phyloP scores from a whole-genome alignment of 2,888 invertebrate genomes.

The Zygaena filipendulae region DNA sequence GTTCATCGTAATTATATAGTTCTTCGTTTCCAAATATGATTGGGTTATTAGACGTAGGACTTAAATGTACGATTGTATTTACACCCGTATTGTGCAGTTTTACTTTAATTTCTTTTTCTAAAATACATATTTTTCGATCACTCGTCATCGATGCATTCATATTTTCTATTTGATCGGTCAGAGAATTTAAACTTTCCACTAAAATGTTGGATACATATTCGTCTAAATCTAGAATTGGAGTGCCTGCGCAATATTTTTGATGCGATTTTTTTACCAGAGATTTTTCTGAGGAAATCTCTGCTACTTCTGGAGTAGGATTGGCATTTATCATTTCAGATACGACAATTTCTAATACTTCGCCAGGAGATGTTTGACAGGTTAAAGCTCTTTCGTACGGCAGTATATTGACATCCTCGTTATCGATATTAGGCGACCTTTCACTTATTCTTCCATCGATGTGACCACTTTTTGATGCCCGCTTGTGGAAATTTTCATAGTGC shows the following conservation, averaged over 20 bases:
- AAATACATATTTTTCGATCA: conserved; percentile 46
- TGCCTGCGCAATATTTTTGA: conserved; percentile 13
- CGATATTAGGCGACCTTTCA: conserved; percentile 23
- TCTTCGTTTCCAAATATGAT: conserved; percentile 61
- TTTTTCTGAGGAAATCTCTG: conserved; percentile 15
- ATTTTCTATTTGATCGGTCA: conserved; percentile 53
- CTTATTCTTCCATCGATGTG: conserved; percentile 27
- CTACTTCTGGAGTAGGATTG: conserved; percentile 18
- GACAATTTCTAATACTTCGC: conserved; percentile 51
- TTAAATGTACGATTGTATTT: conserved; percentile 57
- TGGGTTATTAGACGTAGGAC: conserved; percentile 57
- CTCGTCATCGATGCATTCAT: conserved; percentile 47
- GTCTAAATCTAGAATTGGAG: conserved; percentile 44
- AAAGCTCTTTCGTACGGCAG: conserved; percentile 28
- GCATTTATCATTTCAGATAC: conserved; percentile 47
- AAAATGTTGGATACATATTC: conserved; percentile 62
- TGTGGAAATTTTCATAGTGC: conserved; percentile 7
- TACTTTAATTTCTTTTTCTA: conserved; percentile 63
- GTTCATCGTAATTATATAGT: conserved; percentile 32
- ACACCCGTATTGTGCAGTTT: conserved; percentile 58
- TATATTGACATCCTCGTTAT: conserved; percentile 27
- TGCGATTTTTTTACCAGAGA: conserved; percentile 12
- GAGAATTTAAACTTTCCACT: conserved; percentile 59
- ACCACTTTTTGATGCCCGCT: conserved; percentile 17
- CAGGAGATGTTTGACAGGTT: conserved; percentile 28